Percentiles rank a stretch among this genome's conserved stretches.
Evolutionary conservation across 2,888 invertebrate genomes (phyloP).

Genomic region (Altica lythri): DNA sequence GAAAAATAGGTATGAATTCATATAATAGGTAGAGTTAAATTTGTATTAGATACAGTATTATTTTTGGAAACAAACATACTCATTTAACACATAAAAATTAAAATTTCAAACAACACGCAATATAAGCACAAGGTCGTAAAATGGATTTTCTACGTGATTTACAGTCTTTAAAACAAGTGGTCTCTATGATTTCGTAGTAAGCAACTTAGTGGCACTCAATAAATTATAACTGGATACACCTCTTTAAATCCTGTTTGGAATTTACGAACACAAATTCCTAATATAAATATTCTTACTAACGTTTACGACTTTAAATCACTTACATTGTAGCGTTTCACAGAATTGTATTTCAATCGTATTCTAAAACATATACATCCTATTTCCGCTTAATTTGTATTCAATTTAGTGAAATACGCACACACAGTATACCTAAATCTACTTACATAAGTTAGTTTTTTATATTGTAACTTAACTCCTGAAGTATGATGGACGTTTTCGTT

Average conservation of each 20-base stretch:
- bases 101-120: conserved; percentile 6
- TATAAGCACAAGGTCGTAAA: conserved; percentile 13
- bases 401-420: no score
- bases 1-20: no score
- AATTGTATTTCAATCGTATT: background rate
- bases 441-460: no score
- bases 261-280: conserved; percentile 14
- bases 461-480: no score
- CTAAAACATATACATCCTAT: no score
- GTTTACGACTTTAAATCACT: conserved; percentile 2
- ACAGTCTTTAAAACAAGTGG: conserved; percentile 22
- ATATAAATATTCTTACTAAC: conserved; percentile 8
- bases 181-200: conserved; percentile 24
- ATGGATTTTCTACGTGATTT: conserved; percentile 22
- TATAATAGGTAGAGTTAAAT: no score
- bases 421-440: no score
- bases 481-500: no score
- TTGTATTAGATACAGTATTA: no score
- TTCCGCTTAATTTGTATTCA: no score
- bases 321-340: background rate
- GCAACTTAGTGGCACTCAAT: conserved; percentile 11
- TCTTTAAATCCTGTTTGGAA: conserved; percentile 13
- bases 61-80: no score
- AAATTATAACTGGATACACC: conserved; percentile 19
- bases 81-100: no score